Base-by-base conservation (phyloP, 2,797 vertebrate genomes). In the Aphelocoma californica region DNA sequence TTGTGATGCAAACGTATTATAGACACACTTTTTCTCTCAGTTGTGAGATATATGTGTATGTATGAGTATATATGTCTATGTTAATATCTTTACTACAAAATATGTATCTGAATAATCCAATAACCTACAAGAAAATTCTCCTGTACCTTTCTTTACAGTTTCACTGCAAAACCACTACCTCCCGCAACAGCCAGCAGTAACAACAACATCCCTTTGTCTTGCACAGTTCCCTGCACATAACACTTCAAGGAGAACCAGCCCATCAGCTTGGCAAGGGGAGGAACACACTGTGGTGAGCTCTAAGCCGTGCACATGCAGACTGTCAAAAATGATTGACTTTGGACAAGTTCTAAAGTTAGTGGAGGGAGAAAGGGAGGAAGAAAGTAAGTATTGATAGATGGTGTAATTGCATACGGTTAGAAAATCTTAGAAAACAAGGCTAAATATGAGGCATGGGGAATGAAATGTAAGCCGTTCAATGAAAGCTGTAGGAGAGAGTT, bases 301-400 rank as follows among this genome's bases (percentile, higher is more conserved):
- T 54, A 53, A 88, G 65, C 26, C 86, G 32, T 26, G 42, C 6
- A 9, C 67, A 26, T 48, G 45, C 57, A 88, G 82, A 38, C 57
- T 91, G 85, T 54, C 57, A 75, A 54, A 95, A 91, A 86, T 81
- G 5, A 69, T 71, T 83, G 69, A 69, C 70, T 91, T 88, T 81
- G 61, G 64, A 81, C 25, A 36, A 81, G 15, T 81, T 85, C 82
- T 86, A 16, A 80, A 88, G 69, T 56, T 84, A 62, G 25, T 50
- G 81, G 42, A 83, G 50, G n/a, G 69, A 95, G 65, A 91, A 94
- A 32, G 23, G 14, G 54, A 73, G 32, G 56, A 78, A 67, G 42
- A 88, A 81, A 86, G 28, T n/a, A 84, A 88, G 65, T 32, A 69
- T 2, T 74, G 61, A 90, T 83, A 74, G 75, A 50, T 54, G 23